A percentile compares a stretch with the other conserved stretches of the same genome.
These are phyloP conservation scores for Myotis findleyi DNA, from an alignment of 2,797 vertebrate species.

Conservation along the genomic window DNA sequence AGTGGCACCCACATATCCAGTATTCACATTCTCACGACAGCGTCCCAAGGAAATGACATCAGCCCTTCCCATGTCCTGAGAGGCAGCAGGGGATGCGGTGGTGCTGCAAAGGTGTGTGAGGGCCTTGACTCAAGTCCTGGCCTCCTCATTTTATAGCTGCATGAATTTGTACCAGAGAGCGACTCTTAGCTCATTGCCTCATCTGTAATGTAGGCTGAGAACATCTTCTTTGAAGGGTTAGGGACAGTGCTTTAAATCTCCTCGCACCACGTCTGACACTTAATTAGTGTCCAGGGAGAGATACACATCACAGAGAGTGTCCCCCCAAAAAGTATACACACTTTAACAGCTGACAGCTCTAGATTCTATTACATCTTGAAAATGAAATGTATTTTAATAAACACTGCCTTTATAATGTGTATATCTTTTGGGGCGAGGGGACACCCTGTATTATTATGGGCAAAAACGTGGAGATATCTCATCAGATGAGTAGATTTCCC, in stretches of 20 bases:
- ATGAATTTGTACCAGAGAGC: rapidly evolving
- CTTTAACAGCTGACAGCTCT: too few relatives aligned
- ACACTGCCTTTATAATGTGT: too few relatives aligned
- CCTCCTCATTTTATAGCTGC: not conserved
- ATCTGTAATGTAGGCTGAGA: not conserved
- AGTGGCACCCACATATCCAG: not conserved
- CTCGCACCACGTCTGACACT: conserved; percentile 33
- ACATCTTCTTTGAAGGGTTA: not conserved
- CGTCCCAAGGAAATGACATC: not conserved
- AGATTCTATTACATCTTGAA: too few relatives aligned
- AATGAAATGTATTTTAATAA: too few relatives aligned
- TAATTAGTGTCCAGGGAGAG: conserved; percentile 41
- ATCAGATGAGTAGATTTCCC: conserved; percentile 62
- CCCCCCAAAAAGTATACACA: too few relatives aligned
- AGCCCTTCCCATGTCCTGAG: not conserved
- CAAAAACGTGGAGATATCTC: not conserved
- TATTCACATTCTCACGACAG: not conserved
- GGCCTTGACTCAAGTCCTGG: not conserved
- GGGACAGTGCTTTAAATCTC: not conserved
- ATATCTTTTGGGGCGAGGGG: rapidly evolving
- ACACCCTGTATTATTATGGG: not conserved
- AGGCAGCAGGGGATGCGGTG: too few relatives aligned
- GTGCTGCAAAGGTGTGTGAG: not conserved
- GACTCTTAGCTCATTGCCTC: not conserved
- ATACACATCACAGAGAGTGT: too few relatives aligned